Conservation (phyloP, 2,888 invertebrate genomes). For the Acheta domesticus region DNA sequence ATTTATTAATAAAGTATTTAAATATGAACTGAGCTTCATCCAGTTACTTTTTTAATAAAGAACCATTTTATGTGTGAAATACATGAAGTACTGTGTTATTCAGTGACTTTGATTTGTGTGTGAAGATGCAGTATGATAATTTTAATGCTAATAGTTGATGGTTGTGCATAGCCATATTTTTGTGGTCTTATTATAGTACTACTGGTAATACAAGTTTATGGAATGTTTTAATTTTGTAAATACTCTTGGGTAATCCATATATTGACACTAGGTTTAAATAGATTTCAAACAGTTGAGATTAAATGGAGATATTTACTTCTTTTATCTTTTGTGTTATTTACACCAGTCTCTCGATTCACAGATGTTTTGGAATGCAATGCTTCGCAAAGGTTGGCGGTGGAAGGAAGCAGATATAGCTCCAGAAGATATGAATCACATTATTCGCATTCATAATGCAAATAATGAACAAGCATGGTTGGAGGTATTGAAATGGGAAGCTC, state of each 20-base stretch:
- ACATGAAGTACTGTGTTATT: no score
- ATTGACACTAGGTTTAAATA: constrained; percentile 19
- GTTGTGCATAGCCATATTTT: no score
- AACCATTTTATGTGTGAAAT: no score
- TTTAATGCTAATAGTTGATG: no score
- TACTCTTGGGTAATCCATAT: not conserved
- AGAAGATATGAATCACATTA: constrained; percentile 94
- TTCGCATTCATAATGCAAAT: constrained; percentile 97
- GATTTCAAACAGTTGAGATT: not conserved
- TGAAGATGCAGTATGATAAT: no score
- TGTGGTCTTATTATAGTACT: no score
- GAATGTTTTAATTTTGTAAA: no score
- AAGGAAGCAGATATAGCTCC: constrained; percentile 77
- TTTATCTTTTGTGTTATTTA: not conserved
- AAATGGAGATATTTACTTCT: not conserved
- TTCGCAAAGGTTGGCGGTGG: constrained; percentile 96
- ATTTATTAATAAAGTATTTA: no score
- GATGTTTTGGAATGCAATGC: constrained; percentile 99
- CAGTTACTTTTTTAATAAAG: no score
- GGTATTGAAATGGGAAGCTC: constrained; percentile 91
- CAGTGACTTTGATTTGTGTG: no score
- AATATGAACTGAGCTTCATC: no score
- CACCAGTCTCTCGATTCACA: constrained; percentile 40
- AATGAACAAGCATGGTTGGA: constrained; percentile 99
- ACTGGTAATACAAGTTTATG: no score